Conservation (phyloP, 2,888 invertebrate species). For the Syritta pipiens region DNA sequence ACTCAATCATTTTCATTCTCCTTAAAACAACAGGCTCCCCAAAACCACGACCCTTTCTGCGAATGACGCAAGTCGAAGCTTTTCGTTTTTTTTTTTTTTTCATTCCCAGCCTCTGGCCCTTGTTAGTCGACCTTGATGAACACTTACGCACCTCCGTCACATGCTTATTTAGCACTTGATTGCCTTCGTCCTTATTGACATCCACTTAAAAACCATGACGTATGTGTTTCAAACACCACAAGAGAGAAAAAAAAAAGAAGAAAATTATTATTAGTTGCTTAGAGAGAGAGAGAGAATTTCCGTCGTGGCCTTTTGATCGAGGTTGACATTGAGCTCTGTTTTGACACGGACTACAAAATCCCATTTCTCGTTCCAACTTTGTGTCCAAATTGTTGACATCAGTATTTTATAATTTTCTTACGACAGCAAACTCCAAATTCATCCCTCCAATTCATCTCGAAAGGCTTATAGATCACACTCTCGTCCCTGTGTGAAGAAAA, state of each 20-base stretch:
- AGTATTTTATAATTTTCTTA: conserved; percentile 30
- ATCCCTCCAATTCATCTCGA: conserved; percentile 12
- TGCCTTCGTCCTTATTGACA: background rate
- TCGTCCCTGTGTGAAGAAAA: conserved; percentile 16
- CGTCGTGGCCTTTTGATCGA: conserved; percentile 1
- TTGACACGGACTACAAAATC: background rate
- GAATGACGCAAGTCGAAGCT: no score
- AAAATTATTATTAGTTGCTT: background rate
- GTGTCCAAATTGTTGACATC: conserved; percentile 21
- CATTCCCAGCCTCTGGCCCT: no score
- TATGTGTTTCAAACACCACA: background rate
- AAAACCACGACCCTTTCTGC: no score
- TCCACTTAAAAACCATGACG: conserved; percentile 23
- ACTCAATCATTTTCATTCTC: no score
- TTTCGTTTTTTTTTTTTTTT: no score
- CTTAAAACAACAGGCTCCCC: no score
- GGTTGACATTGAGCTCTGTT: conserved; percentile 17
- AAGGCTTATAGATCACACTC: conserved; percentile 13
- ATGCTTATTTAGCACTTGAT: no score
- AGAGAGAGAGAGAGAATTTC: background rate
- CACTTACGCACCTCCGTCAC: no score
- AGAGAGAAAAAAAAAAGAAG: no score
- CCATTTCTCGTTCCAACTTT: background rate
- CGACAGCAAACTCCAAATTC: background rate
- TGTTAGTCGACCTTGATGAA: no score